Percentiles rank a stretch among this genome's conserved stretches.
Evolutionary conservation across 92 coral and sea anemone species (phyloP).

Genomic region (Parazoanthus swiftii): DNA sequence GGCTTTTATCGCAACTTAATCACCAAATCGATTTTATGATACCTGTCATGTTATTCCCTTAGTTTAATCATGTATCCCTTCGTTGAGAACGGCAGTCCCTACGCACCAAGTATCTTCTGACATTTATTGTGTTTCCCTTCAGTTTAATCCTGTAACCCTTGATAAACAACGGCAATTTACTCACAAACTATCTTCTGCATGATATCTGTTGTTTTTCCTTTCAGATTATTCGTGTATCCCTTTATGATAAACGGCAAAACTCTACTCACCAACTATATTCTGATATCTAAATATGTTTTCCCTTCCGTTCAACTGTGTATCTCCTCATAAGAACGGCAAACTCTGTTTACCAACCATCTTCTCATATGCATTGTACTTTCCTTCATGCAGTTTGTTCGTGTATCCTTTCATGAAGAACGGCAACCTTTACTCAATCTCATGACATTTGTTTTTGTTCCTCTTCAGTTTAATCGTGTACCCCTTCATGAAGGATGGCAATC

Average conservation of each 20-base stretch:
- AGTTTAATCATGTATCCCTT: too few species aligned
- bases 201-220: neutral
- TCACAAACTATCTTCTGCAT: neutral
- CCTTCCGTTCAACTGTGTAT: neutral
- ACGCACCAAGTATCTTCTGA: neutral
- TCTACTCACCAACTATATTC: neutral
- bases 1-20: too few species aligned
- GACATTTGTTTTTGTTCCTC: neutral
- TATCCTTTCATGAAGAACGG: constrained; percentile 23
- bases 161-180: neutral
- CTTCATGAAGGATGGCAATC: constrained; percentile 29
- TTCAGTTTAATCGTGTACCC: constrained; percentile 36
- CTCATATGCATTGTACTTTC: too few species aligned
- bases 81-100: too few species aligned
- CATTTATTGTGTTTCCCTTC: neutral
- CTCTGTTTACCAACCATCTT: too few species aligned
- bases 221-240: neutral
- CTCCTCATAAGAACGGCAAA: neutral
- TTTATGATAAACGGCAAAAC: too few species aligned
- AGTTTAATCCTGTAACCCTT: too few species aligned
- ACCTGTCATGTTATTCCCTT: too few species aligned
- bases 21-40: neutral
- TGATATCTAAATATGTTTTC: neutral
- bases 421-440: neutral
- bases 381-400: neutral